Percentiles rank a stretch among this genome's conserved stretches.
Evolutionary conservation across 2,113 vertebrate genomes (phyloP).

Genomic region (Martes martes): DNA sequence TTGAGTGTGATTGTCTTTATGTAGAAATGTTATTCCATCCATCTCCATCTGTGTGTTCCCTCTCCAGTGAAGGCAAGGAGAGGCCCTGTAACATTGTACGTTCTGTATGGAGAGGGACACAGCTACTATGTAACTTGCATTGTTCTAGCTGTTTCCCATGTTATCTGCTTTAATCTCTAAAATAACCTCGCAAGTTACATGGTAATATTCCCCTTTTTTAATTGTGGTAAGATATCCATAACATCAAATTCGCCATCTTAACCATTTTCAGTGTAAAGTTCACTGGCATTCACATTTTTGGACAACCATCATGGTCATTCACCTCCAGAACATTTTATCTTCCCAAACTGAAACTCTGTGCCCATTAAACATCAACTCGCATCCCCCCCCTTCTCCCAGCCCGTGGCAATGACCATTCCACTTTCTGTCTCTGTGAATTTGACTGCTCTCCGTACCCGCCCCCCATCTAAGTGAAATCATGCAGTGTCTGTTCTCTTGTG

Average conservation of each 20-base stretch:
- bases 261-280: neutral
- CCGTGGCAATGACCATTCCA: neutral
- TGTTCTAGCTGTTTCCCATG: neutral
- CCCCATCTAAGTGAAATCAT: neutral
- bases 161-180: slow-evolving; percentile 23
- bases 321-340: neutral
- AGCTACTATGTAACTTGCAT: neutral
- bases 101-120: neutral
- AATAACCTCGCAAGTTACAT: neutral
- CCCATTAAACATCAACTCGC: neutral
- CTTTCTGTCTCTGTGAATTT: neutral
- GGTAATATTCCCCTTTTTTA: neutral
- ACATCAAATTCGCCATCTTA: neutral
- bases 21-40: neutral
- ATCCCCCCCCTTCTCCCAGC: neutral
- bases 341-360: neutral
- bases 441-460: neutral
- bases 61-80: neutral
- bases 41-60: neutral
- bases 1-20: neutral
- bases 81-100: neutral
- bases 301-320: neutral
- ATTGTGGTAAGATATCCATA: neutral
- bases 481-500: neutral
- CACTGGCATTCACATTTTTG: neutral